Percentiles rank a stretch among this genome's conserved stretches.
Conservation (phyloP, 2,888 invertebrate species). For the Tolmerus cingulatus region DNA sequence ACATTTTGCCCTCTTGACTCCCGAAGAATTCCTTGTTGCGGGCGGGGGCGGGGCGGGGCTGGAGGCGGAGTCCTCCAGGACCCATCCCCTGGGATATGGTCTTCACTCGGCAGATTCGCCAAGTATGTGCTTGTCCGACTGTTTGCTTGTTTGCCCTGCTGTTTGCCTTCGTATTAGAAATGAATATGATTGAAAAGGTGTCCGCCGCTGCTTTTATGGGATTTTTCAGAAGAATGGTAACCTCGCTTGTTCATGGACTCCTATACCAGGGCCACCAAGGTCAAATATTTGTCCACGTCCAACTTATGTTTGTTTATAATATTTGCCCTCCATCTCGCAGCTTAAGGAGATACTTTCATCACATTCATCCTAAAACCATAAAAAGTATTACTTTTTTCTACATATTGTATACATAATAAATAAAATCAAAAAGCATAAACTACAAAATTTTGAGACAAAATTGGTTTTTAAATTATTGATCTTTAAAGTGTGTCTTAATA, state of each 20-base stretch:
- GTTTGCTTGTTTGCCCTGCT: conserved; percentile 24
- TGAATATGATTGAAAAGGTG: background rate
- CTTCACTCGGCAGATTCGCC: background rate
- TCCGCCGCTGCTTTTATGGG: background rate
- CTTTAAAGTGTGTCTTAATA: background rate
- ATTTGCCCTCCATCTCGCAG: background rate
- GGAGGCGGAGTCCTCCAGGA: background rate
- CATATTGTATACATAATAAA: too few species aligned
- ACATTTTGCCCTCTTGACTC: background rate
- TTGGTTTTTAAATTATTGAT: background rate
- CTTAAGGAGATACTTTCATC: background rate
- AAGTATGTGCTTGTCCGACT: conserved; percentile 14
- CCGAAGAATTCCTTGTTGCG: background rate
- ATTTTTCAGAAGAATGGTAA: background rate
- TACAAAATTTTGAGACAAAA: background rate
- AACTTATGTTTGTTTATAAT: background rate
- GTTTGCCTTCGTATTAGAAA: conserved; percentile 16
- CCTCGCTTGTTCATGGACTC: background rate
- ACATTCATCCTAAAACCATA: background rate
- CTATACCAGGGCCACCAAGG: background rate
- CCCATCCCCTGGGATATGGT: background rate
- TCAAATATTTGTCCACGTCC: background rate
- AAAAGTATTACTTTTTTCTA: background rate
- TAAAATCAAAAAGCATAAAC: too few species aligned
- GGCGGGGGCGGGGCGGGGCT: background rate